These are phyloP conservation scores for Aphidius ervi DNA, from an alignment of 1,140 invertebrate species.

Conservation along the genomic window DNA sequence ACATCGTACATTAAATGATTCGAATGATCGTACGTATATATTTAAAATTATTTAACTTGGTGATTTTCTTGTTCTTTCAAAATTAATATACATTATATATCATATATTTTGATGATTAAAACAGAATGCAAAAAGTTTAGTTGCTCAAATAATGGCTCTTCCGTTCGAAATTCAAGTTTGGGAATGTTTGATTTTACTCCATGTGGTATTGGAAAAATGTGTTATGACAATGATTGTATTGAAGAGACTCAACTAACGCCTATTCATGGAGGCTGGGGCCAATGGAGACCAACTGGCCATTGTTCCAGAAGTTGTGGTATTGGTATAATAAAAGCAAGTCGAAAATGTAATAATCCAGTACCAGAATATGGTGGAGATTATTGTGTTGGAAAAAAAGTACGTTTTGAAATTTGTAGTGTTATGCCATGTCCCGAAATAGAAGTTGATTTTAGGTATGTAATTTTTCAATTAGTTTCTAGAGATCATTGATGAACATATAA, in stretches of 20 bases:
- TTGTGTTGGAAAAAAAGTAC: constrained; percentile 73
- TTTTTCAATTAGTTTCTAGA: too few species aligned
- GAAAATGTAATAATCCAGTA: constrained; percentile 74
- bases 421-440: constrained; percentile 64
- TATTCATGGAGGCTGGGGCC: constrained; percentile 79
- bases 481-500: neutral
- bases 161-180: too few species aligned
- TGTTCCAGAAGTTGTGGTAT: constrained; percentile 85
- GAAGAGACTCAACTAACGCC: constrained; percentile 55
- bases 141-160: too few species aligned
- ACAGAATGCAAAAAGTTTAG: too few species aligned
- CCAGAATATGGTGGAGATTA: constrained; percentile 72
- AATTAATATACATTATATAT: too few species aligned
- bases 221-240: constrained; percentile 78
- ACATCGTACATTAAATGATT: too few species aligned
- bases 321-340: constrained; percentile 69
- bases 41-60: too few species aligned
- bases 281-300: constrained; percentile 68
- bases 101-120: too few species aligned
- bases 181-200: constrained; percentile 78
- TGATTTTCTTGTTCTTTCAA: too few species aligned
- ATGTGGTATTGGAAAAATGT: constrained; percentile 72
- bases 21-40: too few species aligned
- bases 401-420: constrained; percentile 68
- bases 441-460: constrained; percentile 58